These are phyloP conservation scores for Sminthurides aquaticus DNA, from an alignment of 2,888 invertebrate genomes.

Conservation along the genomic window DNA sequence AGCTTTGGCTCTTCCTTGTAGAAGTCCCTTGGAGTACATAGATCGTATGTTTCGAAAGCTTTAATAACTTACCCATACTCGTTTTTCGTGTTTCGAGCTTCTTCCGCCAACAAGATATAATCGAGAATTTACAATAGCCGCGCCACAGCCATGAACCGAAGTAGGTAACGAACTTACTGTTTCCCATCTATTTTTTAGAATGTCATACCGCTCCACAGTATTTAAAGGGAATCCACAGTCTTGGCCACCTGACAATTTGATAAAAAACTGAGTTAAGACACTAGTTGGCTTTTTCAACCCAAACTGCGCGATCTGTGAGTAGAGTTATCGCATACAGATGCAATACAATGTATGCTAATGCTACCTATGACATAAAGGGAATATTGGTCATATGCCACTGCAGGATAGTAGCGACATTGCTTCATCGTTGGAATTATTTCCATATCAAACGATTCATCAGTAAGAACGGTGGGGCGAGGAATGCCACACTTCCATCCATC, in stretches of 20 bases:
- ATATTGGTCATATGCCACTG: constrained; percentile 44
- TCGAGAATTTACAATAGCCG: constrained; percentile 44
- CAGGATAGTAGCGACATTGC: constrained; percentile 44
- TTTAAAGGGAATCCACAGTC: constrained; percentile 43
- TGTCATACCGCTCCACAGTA: constrained; percentile 44
- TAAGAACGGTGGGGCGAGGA: constrained; percentile 40
- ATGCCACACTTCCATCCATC: constrained; percentile 45
- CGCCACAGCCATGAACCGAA: constrained; percentile 44
- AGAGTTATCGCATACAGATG: not conserved
- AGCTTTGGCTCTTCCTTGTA: no score
- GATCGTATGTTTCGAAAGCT: no score
- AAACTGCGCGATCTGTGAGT: no score
- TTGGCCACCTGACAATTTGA: constrained; percentile 42
- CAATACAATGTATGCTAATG: no score
- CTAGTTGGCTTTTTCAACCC: no score
- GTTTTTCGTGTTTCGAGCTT: constrained; percentile 42
- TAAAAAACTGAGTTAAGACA: no score
- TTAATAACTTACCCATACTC: constrained; percentile 44
- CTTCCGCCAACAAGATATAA: constrained; percentile 45
- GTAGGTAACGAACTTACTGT: constrained; percentile 43
- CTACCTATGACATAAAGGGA: constrained; percentile 45
- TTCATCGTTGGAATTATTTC: constrained; percentile 45
- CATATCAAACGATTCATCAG: constrained; percentile 36
- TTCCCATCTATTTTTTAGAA: constrained; percentile 44
- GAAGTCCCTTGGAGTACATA: no score